Percentiles rank a stretch among this genome's conserved stretches.
Evolutionary conservation across 2,113 vertebrate genomes (phyloP).

Genomic region (Chloropsis hardwickii): DNA sequence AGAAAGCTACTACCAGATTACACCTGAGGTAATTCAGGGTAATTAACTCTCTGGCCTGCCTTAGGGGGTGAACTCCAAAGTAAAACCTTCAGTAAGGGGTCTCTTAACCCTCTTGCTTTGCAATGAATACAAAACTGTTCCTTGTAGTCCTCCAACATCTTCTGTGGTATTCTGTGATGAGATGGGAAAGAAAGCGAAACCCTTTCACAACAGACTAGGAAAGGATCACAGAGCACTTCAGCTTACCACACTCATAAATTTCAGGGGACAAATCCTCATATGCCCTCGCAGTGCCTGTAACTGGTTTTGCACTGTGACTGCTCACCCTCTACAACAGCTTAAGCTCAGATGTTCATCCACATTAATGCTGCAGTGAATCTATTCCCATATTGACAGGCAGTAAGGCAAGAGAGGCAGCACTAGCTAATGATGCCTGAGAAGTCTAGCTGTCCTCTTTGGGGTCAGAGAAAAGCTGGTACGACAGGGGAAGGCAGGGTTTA

Average conservation of each 20-base stretch:
- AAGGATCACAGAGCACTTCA: not conserved
- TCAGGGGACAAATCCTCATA: conserved; percentile 26
- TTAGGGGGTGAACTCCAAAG: not conserved
- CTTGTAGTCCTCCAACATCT: not conserved
- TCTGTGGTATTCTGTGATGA: not conserved
- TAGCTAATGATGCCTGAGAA: not conserved
- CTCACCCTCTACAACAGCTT: not conserved
- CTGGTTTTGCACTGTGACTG: not conserved
- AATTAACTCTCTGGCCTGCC: not conserved
- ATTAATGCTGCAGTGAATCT: not conserved
- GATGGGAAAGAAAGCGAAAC: not conserved
- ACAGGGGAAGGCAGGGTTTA: not conserved
- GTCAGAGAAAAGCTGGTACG: not conserved
- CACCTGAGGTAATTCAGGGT: not conserved
- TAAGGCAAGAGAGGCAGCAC: not conserved
- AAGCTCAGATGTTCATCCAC: conserved; percentile 20
- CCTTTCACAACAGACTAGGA: not conserved
- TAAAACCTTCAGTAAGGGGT: not conserved
- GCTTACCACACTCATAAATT: conserved; percentile 20
- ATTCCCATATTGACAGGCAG: not conserved
- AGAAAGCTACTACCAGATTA: not conserved
- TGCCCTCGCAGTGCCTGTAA: not conserved
- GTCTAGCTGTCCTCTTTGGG: not conserved
- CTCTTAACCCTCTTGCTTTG: not conserved
- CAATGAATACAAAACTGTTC: not conserved